phyloP scores from a whole-genome alignment of 64 coral and sea anemone genomes.

The Porites australiensis region DNA sequence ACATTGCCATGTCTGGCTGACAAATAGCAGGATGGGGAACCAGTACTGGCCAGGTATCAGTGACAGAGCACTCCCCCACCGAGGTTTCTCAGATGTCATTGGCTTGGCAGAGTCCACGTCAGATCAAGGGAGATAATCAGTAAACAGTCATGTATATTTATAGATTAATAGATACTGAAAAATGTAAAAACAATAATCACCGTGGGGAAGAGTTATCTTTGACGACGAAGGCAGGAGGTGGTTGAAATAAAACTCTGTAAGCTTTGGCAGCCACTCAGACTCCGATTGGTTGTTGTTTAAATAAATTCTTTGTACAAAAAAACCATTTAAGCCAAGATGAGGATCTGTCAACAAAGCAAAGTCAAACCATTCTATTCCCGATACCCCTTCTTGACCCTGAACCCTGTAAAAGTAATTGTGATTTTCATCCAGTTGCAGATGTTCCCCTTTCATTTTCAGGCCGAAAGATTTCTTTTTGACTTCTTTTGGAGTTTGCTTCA shows the following conservation, averaged over 20 bases:
- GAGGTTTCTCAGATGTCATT: no score
- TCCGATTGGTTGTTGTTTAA: constrained; percentile 72
- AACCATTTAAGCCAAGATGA: constrained; percentile 61
- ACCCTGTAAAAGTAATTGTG: constrained; percentile 70
- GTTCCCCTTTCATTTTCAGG: constrained; percentile 56
- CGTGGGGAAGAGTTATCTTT: no score
- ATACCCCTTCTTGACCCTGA: constrained; percentile 68
- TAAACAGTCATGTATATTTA: no score
- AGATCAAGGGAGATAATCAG: no score
- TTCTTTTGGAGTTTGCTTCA: constrained; percentile 53
- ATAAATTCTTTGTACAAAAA: constrained; percentile 79
- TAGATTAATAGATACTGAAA: no score
- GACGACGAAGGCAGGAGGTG: constrained; percentile 64
- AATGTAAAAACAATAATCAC: no score
- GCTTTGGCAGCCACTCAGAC: constrained; percentile 83
- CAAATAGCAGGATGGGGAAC: no score
- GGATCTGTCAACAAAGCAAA: constrained; percentile 78
- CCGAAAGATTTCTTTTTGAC: constrained; percentile 65
- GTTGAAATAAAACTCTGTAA: constrained; percentile 82
- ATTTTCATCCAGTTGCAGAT: constrained; percentile 64
- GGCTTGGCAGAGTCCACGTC: no score
- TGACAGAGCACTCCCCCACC: no score
- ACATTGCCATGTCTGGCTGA: no score
- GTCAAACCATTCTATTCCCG: constrained; percentile 70
- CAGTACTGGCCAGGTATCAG: no score